A percentile compares a stretch with the other conserved stretches of the same genome.
Evolutionary conservation across 2,888 invertebrate species (phyloP).

Genomic region (Chironomus tentans): DNA sequence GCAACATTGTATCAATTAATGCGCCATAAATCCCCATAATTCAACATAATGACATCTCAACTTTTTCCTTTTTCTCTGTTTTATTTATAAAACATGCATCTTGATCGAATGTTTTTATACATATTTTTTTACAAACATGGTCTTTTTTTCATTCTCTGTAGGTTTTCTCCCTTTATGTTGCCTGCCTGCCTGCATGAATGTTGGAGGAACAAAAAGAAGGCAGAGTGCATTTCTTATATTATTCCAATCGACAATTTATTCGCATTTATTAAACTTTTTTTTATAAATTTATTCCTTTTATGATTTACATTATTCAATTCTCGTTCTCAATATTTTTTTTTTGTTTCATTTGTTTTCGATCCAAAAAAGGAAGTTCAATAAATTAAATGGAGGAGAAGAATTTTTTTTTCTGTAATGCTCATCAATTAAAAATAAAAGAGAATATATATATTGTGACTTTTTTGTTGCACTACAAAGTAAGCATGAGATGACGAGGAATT

Average conservation of each 20-base stretch:
- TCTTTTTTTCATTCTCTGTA: not conserved
- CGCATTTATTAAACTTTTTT: constrained; percentile 5
- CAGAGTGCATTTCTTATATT: not conserved
- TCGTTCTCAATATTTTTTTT: not conserved
- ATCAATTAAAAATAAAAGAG: too few species aligned
- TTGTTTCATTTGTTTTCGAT: not conserved
- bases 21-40: too few species aligned
- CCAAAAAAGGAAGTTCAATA: not conserved
- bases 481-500: too few species aligned
- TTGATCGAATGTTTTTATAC: constrained; percentile 1
- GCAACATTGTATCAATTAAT: too few species aligned
- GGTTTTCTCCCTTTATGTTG: not conserved
- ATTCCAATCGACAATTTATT: constrained; percentile 4
- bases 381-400: not conserved
- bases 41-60: too few species aligned
- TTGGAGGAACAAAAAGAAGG: not conserved
- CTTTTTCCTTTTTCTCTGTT: not conserved
- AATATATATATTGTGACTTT: too few species aligned
- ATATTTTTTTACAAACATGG: not conserved
- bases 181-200: not conserved
- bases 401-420: too few species aligned
- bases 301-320: constrained; percentile 2
- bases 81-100: constrained; percentile 17
- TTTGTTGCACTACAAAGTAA: too few species aligned
- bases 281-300: not conserved